Base-by-base conservation (phyloP, 2,797 vertebrate species). In the Brachymystax lenok region DNA sequence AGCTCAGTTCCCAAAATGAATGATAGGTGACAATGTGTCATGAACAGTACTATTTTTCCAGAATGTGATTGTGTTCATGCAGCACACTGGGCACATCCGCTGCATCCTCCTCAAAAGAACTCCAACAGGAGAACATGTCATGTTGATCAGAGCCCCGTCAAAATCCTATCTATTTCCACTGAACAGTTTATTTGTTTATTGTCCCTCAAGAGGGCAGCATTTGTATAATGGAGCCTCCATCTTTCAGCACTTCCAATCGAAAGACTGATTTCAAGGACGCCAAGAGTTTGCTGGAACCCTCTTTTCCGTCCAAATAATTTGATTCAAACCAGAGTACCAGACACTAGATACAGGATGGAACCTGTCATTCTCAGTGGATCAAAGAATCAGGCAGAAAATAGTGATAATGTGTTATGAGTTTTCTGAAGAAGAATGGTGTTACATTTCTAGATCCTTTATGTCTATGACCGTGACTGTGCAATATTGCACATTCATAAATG, bases 161-260 rank as follows among this genome's bases (percentile, higher is more conserved):
- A 8, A 61, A 69, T 75, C 56, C 64, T 24, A 69, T 21, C 51
- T 69, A n/a, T 40, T 46, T 64, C 54, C 67, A 64, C 70, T 17
- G 59, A 28, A 50, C 46, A 24, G 17, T 79, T 56, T 74, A 79
- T 67, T 81, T 77, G 81, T 87, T 79, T 82, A 35, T 78, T 87
- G 88, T 85, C 81, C 93, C 94, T 94, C 89, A 76, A 95, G 94
- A 90, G 92, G 93, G 94, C 94, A 93, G 93, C 91, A 89, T 94
- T 92, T 93, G 88, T 89, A 86, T 88, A 88, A 85, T 85, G 81
- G 85, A 92, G 77, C 69, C 79, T 82, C 79, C 75, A 75, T 85
- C 82, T 84, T 82, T 89, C 88, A 87, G 81, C 88, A 69, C 87
- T 85, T 63, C 59, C 21, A 81, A 77, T 86, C 87, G 81, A 10